Base-by-base conservation (phyloP, 2,888 invertebrate species). In the Chrysolina oricalcia region DNA sequence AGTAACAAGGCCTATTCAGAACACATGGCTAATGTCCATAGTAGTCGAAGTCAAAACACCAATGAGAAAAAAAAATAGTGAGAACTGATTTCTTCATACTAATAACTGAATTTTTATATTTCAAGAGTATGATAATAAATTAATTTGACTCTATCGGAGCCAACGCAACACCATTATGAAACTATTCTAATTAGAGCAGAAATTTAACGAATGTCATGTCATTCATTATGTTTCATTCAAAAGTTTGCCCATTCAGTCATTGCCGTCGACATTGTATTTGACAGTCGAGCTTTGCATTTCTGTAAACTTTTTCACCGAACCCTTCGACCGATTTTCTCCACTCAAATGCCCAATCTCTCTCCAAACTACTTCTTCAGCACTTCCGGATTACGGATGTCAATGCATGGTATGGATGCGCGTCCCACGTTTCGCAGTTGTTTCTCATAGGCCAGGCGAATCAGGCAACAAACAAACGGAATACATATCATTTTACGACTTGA, bases 371-470 rank as follows among this genome's bases (percentile, higher is more conserved):
- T 67, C 69, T 67, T 70, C 46, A 72, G 67, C 53, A 41, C 43
- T 65, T 63, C 56, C 76, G 67, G 65, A 70, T 76, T 72, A 69
- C 66, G 64, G 68, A 43, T 69, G 68, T 73, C 73, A 69, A 46
- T 67, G 43, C 43, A 9, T 15, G 43, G 15, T 43, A 15, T 43
- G 43, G 13, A 43, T 43, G 43, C 43, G 43, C 2, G 43, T 43
- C 15, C 11, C 5, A 43, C 43, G 13, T 43, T 43, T 15, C 43
- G 15, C 43, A 43, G 43, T 43, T 3, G 43, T 13, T 15, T 43
- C 13, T 43, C 0, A 15, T 43, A 43, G 43, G 43, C 43, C 15
- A 15, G 43, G 1, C 43, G 13, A 43, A 15, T 43, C 13, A 8
- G 43, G 43, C 15, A 35, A 8, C 35, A 35, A 35, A 8, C 35